A percentile compares a stretch with the other conserved stretches of the same genome.
Conservation (phyloP, 2,888 invertebrate species). For the Drosophila demipolita region DNA sequence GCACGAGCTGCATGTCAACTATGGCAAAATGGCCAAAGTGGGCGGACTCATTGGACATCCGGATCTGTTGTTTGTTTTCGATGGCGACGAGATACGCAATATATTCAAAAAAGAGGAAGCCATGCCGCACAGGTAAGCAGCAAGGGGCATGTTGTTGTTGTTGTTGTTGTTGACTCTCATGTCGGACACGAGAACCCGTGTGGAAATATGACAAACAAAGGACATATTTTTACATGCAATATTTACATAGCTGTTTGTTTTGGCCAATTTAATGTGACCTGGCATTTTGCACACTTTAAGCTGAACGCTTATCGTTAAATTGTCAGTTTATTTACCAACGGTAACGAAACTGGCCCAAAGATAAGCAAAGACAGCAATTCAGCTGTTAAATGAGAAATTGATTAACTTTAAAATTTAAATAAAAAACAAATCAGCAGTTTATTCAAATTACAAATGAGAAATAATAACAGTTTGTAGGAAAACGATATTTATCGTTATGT, state of each 20-base stretch:
- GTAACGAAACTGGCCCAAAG: background rate
- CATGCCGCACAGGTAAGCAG: conserved; percentile 87
- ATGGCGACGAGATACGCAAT: conserved; percentile 90
- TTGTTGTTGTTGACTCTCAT: background rate
- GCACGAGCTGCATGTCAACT: conserved; percentile 86
- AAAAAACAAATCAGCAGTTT: no score
- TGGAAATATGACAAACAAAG: conserved; percentile 2
- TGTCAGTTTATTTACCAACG: background rate
- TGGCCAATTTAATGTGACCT: background rate
- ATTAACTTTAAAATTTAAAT: no score
- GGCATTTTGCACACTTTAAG: conserved; percentile 5
- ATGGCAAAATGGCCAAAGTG: conserved; percentile 88
- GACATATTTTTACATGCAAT: conserved; percentile 7
- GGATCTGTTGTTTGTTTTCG: conserved; percentile 90
- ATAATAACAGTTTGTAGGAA: background rate
- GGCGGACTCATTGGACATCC: conserved; percentile 91
- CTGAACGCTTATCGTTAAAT: background rate
- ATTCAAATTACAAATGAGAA: background rate
- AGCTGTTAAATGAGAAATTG: background rate
- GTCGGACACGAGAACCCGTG: background rate
- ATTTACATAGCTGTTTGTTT: conserved; percentile 6
- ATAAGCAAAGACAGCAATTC: background rate
- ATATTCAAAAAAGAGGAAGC: conserved; percentile 89
- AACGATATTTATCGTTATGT: background rate
- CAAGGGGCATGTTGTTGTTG: background rate